A percentile compares a stretch with the other conserved stretches of the same genome.
phyloP scores from a whole-genome alignment of 2,113 vertebrate species.

The Zosterops pallidus region DNA sequence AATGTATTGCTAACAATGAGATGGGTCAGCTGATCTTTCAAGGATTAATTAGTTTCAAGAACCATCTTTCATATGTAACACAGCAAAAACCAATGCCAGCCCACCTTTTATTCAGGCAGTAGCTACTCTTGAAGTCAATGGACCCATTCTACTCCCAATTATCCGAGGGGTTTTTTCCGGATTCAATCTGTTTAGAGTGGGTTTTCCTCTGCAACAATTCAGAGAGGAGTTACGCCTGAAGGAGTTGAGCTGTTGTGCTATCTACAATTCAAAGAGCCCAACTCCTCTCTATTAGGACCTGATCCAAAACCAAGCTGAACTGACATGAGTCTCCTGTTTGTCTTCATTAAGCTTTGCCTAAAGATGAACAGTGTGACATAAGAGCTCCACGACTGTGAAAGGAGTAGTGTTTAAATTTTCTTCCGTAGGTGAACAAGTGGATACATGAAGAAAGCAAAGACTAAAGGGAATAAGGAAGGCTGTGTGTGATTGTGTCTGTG shows the following conservation, averaged over 20 bases:
- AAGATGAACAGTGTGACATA: neutral
- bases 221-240: neutral
- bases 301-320: neutral
- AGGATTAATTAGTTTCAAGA: constrained; percentile 76
- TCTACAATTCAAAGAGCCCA: neutral
- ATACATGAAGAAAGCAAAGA: neutral
- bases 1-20: constrained; percentile 78
- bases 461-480: neutral
- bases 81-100: constrained; percentile 3
- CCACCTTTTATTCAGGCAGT: constrained; percentile 20
- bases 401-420: neutral
- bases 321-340: neutral
- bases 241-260: neutral
- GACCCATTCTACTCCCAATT: constrained; percentile 14
- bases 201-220: neutral
- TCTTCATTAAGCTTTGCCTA: constrained; percentile 6
- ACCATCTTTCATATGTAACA: constrained; percentile 62
- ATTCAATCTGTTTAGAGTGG: neutral
- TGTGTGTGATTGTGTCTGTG: no score
- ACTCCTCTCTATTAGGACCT: neutral
- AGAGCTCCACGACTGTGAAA: neutral
- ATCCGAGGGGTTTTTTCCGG: neutral
- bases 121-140: constrained; percentile 4
- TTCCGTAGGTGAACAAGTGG: neutral
- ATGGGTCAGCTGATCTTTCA: constrained; percentile 74